Conservation (phyloP, 2,797 vertebrate genomes). For the Bufotes viridis region DNA sequence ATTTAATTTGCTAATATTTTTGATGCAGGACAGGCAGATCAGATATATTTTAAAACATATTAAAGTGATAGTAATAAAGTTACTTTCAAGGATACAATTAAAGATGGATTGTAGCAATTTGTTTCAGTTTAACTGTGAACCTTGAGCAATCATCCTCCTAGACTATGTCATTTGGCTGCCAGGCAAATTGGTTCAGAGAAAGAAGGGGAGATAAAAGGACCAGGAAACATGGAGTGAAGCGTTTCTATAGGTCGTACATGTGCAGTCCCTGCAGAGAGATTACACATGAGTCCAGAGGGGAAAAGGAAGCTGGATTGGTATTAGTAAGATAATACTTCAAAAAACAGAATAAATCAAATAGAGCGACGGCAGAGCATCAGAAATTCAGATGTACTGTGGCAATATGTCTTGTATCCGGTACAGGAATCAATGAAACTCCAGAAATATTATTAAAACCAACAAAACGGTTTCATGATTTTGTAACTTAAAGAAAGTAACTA, state of each 20-base stretch:
- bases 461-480: not conserved
- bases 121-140: not conserved
- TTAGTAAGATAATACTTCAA: slow-evolving; percentile 40
- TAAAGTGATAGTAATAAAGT: not conserved
- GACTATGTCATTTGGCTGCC: not conserved
- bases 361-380: not conserved
- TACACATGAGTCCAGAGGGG: slow-evolving; percentile 17
- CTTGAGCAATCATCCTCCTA: slow-evolving; percentile 3
- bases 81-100: not conserved
- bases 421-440: not conserved
- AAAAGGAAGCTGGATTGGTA: slow-evolving; percentile 1
- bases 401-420: not conserved
- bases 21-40: not conserved
- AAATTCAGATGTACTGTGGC: not conserved
- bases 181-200: slow-evolving; percentile 18
- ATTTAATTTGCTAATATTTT: not conserved
- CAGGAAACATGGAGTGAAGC: not conserved
- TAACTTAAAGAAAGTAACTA: not conserved
- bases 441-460: slow-evolving; percentile 1
- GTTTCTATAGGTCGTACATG: slow-evolving; percentile 18
- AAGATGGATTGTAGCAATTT: not conserved
- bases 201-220: slow-evolving; percentile 10
- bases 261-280: slow-evolving; percentile 24
- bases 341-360: slow-evolving; percentile 22
- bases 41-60: not conserved